phyloP scores from a whole-genome alignment of 2,797 vertebrate genomes.

The Cichlasoma orientale region DNA sequence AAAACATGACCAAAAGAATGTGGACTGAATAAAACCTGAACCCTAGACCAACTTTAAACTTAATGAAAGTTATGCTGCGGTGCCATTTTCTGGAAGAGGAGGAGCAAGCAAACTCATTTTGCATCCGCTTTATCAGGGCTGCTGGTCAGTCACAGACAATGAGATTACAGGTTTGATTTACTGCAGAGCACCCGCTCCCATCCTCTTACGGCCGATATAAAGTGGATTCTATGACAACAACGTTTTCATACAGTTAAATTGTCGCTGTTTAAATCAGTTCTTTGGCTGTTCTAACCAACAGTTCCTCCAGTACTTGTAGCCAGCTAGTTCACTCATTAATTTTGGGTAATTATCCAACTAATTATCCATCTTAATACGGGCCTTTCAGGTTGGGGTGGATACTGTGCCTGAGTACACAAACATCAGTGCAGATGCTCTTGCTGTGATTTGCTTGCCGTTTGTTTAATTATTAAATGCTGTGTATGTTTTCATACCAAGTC shows the following conservation, averaged over 20 bases:
- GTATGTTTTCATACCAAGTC: neutral
- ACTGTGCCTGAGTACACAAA: neutral
- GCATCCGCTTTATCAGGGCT: neutral
- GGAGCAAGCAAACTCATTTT: neutral
- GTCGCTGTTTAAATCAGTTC: neutral
- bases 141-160: neutral
- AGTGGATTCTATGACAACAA: neutral
- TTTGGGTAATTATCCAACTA: neutral
- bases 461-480: neutral
- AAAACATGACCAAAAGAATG: neutral
- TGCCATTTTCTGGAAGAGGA: neutral
- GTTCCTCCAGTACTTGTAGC: neutral
- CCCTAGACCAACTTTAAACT: neutral
- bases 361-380: neutral
- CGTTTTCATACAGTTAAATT: neutral
- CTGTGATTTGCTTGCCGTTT: neutral
- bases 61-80: neutral
- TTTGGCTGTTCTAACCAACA: neutral
- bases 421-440: too few relatives aligned
- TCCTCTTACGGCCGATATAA: neutral
- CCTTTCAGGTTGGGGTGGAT: neutral
- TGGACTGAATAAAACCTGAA: neutral
- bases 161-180: conserved; percentile 5
- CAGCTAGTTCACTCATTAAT: neutral
- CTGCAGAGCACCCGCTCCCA: neutral